A percentile compares a stretch with the other conserved stretches of the same genome.
Conservation (phyloP, 35 echinoderm and acorn worm genomes). For the Holothuria glaberrima region DNA sequence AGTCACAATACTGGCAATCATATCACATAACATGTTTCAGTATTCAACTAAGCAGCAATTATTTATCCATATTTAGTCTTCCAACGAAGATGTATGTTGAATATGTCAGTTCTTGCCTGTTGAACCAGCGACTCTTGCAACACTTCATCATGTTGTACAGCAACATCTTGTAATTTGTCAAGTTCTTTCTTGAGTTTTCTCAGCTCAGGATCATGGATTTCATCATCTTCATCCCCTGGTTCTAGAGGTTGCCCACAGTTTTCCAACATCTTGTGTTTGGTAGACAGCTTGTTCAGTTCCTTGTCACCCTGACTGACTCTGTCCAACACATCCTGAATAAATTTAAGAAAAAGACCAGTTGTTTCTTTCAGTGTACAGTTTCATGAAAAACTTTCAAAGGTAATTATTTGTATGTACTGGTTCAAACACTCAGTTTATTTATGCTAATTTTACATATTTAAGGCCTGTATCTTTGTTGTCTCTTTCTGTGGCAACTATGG, state of each 20-base stretch:
- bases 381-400: background rate
- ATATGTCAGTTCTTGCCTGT: slow-evolving; percentile 60
- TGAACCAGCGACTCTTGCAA: slow-evolving; percentile 74
- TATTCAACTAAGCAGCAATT: too few species aligned
- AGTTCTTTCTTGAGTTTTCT: slow-evolving; percentile 59
- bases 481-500: too few species aligned
- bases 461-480: too few species aligned
- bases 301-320: slow-evolving; percentile 44
- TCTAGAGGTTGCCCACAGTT: slow-evolving; percentile 20
- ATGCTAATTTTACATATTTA: too few species aligned
- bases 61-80: too few species aligned
- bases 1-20: background rate
- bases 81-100: too few species aligned
- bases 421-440: too few species aligned
- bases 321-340: slow-evolving; percentile 63
- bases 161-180: slow-evolving; percentile 67
- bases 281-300: slow-evolving; percentile 39
- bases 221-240: slow-evolving; percentile 44
- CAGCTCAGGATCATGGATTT: slow-evolving; percentile 63
- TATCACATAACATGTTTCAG: background rate
- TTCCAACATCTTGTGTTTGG: slow-evolving; percentile 4
- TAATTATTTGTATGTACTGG: background rate
- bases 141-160: slow-evolving; percentile 70
- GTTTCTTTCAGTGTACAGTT: background rate
- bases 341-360: background rate